Evolutionary conservation across 2,113 vertebrate species (phyloP).

Genomic region (Oreochromis niloticus): DNA sequence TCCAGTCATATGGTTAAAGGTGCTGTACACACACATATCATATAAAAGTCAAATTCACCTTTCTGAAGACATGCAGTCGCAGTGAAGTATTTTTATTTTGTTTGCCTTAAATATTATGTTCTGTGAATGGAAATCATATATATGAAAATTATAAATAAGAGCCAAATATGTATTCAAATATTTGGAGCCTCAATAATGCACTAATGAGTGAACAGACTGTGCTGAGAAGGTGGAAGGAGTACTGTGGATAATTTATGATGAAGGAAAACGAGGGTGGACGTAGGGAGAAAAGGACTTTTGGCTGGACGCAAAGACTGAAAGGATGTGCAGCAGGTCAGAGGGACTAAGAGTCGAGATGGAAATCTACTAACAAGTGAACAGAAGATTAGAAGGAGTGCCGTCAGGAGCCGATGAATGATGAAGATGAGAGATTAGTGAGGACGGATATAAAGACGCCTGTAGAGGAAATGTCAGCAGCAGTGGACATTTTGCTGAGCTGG

Average conservation of each 20-base stretch:
- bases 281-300: neutral
- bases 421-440: neutral
- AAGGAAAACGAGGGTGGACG: neutral
- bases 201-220: neutral
- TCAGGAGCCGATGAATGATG: neutral
- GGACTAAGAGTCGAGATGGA: neutral
- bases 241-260: neutral
- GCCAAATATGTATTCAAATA: neutral
- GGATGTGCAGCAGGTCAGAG: neutral
- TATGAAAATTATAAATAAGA: neutral
- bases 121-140: neutral
- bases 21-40: neutral
- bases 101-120: neutral
- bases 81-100: neutral
- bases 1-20: neutral
- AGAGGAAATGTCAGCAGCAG: neutral
- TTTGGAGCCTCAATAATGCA: neutral
- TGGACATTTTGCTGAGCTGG: accelerated
- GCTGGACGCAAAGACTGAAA: neutral
- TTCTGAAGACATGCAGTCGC: neutral
- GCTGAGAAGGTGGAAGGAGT: neutral
- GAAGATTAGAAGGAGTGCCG: neutral
- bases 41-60: neutral
- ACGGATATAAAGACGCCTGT: neutral
- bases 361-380: neutral